These are phyloP conservation scores for Acanthoscelides obtectus DNA, from an alignment of 2,888 invertebrate species.

Conservation along the genomic window DNA sequence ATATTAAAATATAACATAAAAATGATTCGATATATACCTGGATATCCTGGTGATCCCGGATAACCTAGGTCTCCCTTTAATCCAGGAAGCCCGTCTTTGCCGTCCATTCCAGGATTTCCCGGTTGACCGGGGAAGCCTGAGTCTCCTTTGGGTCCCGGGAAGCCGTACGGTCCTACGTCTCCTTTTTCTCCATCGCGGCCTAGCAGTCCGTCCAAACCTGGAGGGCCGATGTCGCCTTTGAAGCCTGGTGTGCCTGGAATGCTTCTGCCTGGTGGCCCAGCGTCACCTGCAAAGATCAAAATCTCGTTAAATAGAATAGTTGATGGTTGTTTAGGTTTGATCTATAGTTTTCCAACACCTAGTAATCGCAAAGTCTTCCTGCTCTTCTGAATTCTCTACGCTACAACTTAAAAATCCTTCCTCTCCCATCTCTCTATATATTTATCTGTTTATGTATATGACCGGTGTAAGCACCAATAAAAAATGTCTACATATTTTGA, in stretches of 20 bases:
- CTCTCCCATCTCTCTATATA: too few relatives aligned
- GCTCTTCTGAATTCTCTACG: too few relatives aligned
- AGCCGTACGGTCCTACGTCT: constrained; percentile 55
- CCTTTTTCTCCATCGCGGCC: constrained; percentile 54
- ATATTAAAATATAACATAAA: too few relatives aligned
- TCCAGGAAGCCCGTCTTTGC: constrained; percentile 60
- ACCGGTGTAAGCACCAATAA: too few relatives aligned
- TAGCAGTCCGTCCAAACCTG: constrained; percentile 52
- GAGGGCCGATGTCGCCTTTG: constrained; percentile 56
- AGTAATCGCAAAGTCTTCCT: too few relatives aligned
- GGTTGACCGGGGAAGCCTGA: constrained; percentile 53
- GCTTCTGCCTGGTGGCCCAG: constrained; percentile 52
- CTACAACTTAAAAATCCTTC: too few relatives aligned
- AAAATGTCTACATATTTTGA: too few relatives aligned
- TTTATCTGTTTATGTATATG: too few relatives aligned
- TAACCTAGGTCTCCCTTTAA: constrained; percentile 58
- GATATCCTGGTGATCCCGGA: constrained; percentile 57
- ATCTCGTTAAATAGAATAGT: too few relatives aligned
- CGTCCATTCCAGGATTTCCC: constrained; percentile 58
- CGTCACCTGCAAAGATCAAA: constrained; percentile 28
- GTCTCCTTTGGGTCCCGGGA: constrained; percentile 55
- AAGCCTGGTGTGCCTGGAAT: constrained; percentile 52
- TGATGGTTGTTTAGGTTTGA: too few relatives aligned
- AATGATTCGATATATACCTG: too few relatives aligned
- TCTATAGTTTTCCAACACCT: too few relatives aligned